These are phyloP conservation scores for Pissodes strobi DNA, from an alignment of 1,140 invertebrate species.

Conservation along the genomic window DNA sequence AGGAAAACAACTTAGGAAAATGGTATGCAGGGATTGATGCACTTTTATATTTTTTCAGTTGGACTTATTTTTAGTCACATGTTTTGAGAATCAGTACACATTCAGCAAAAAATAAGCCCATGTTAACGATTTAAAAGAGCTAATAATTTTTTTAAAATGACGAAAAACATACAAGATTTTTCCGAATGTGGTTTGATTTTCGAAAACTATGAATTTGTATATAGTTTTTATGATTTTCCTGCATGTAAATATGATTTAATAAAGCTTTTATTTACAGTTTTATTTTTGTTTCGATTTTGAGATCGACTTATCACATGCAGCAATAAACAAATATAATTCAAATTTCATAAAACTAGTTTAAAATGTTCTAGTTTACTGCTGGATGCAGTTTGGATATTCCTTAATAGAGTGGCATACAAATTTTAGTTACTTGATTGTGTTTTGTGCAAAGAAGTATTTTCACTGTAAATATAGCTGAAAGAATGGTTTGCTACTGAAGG, in stretches of 20 bases:
- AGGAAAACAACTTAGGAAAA: slow-evolving; percentile 59
- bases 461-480: too few relatives aligned
- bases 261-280: slow-evolving; percentile 38
- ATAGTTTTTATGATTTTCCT: slow-evolving; percentile 27
- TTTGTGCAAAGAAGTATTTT: too few relatives aligned
- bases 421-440: too few relatives aligned
- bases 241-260: slow-evolving; percentile 43
- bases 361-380: too few relatives aligned
- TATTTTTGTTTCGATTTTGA: slow-evolving; percentile 20
- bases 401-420: too few relatives aligned
- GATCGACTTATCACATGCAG: not conserved
- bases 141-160: not conserved
- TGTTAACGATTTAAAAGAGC: too few relatives aligned
- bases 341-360: slow-evolving; percentile 6
- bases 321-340: not conserved
- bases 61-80: slow-evolving; percentile 14
- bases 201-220: too few relatives aligned
- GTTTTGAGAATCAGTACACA: slow-evolving; percentile 6
- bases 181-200: too few relatives aligned
- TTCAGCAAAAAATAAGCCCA: not conserved
- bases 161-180: too few relatives aligned
- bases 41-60: slow-evolving; percentile 24
- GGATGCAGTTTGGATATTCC: too few relatives aligned
- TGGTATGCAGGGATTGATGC: slow-evolving; percentile 55
- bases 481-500: too few relatives aligned